These are phyloP conservation scores for Drosophila pruinosa DNA, from an alignment of 1,140 invertebrate genomes.

Conservation along the genomic window DNA sequence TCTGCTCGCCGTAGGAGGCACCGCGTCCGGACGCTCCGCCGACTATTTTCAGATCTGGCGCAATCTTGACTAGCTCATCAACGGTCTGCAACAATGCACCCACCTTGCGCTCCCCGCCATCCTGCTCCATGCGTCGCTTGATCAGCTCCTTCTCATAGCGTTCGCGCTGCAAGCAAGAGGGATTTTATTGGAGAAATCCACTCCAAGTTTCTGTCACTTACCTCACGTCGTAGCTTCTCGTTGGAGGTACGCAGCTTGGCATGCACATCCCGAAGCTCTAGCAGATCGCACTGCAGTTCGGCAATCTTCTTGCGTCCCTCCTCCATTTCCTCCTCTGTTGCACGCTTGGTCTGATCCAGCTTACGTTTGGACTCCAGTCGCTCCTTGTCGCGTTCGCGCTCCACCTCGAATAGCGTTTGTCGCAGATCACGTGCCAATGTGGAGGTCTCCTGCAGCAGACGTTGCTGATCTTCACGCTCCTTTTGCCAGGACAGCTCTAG, in stretches of 20 bases:
- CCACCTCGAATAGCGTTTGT: constrained; percentile 93
- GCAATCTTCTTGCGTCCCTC: constrained; percentile 92
- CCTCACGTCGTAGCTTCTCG: constrained; percentile 92
- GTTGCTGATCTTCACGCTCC: constrained; percentile 95
- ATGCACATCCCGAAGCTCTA: constrained; percentile 94
- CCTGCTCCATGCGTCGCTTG: constrained; percentile 84
- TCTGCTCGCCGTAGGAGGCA: constrained; percentile 43
- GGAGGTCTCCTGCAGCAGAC: constrained; percentile 94
- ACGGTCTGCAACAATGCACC: constrained; percentile 88
- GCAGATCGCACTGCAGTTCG: constrained; percentile 92
- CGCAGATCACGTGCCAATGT: constrained; percentile 94
- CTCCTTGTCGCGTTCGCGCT: constrained; percentile 94
- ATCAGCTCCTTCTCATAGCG: constrained; percentile 92
- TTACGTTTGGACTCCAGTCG: constrained; percentile 92
- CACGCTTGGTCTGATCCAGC: constrained; percentile 92
- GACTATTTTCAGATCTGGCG: constrained; percentile 85
- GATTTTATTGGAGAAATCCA: not conserved
- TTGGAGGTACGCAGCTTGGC: constrained; percentile 96
- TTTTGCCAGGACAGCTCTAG: constrained; percentile 98
- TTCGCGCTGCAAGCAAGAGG: constrained; percentile 85
- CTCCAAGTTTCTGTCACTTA: constrained; percentile 13
- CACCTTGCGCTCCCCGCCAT: constrained; percentile 79
- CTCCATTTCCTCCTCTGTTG: constrained; percentile 94
- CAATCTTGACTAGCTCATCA: constrained; percentile 89
- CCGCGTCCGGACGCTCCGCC: constrained; percentile 60